Conservation (phyloP, 2,113 vertebrate genomes). For the Pangasianodon gigas region DNA sequence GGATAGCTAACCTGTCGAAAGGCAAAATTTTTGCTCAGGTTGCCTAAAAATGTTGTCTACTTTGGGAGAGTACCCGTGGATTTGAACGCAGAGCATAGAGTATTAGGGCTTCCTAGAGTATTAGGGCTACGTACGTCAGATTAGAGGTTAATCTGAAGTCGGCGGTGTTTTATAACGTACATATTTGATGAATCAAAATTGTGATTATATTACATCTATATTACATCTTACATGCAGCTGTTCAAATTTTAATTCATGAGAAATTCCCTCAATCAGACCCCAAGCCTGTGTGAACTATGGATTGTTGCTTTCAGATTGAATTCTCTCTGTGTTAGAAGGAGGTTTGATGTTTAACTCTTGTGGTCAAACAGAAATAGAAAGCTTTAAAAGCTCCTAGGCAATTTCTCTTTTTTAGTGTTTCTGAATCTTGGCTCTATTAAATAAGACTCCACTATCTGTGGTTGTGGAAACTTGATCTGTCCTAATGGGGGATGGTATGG, state of each 20-base stretch:
- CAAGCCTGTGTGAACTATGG: not conserved
- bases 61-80: not conserved
- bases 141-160: not conserved
- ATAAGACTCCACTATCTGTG: slow-evolving; percentile 50
- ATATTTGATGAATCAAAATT: not conserved
- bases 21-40: not conserved
- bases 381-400: slow-evolving; percentile 35
- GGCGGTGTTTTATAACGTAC: not conserved
- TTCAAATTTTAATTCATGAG: not conserved
- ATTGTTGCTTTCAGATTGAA: slow-evolving; percentile 36
- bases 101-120: not conserved
- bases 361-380: slow-evolving; percentile 44
- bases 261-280: slow-evolving; percentile 19
- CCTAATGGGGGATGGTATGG: slow-evolving; percentile 44
- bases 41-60: not conserved
- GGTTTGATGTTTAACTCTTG: slow-evolving; percentile 36
- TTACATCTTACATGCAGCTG: not conserved
- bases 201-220: not conserved
- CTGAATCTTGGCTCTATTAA: slow-evolving; percentile 55
- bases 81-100: not conserved
- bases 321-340: slow-evolving; percentile 32
- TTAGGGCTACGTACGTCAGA: not conserved
- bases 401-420: slow-evolving; percentile 52
- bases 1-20: not conserved
- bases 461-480: slow-evolving; percentile 59